A percentile compares a stretch with the other conserved stretches of the same genome.
phyloP scores from a whole-genome alignment of 2,888 invertebrate genomes.

The Lucinisca nassula region DNA sequence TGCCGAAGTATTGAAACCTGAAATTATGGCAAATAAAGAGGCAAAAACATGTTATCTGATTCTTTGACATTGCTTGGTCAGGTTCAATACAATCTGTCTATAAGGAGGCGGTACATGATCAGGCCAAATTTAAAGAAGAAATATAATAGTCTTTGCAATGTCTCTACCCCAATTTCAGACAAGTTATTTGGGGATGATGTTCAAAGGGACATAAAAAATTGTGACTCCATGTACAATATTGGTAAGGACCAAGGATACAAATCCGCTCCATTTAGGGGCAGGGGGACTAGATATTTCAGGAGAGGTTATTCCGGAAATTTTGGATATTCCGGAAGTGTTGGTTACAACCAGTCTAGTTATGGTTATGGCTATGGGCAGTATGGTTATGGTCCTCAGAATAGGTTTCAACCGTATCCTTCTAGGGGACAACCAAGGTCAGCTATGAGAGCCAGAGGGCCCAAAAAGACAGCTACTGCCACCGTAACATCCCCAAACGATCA shows the following conservation, averaged over 20 bases:
- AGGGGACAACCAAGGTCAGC: too few species aligned
- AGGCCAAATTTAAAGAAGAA: neutral
- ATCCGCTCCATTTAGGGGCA: neutral
- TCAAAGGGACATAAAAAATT: constrained; percentile 2
- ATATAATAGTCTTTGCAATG: neutral
- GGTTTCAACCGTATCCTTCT: too few species aligned
- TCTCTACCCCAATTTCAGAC: constrained; percentile 1
- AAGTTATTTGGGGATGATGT: constrained; percentile 24
- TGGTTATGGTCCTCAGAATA: too few species aligned
- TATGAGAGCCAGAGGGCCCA: too few species aligned
- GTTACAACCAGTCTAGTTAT: too few species aligned
- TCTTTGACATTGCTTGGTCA: neutral
- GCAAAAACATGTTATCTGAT: neutral
- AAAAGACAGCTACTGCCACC: neutral
- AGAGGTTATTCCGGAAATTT: too few species aligned
- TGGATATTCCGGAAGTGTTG: neutral
- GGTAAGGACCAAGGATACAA: neutral
- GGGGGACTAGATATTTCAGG: neutral
- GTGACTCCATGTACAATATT: neutral
- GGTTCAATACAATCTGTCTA: neutral
- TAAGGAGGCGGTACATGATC: neutral
- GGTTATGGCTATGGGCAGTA: too few species aligned
- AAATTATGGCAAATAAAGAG: neutral
- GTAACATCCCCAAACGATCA: neutral
- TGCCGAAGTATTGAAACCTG: neutral